These are phyloP conservation scores for Candoia aspera DNA, from an alignment of 2,113 vertebrate species.

Conservation along the genomic window DNA sequence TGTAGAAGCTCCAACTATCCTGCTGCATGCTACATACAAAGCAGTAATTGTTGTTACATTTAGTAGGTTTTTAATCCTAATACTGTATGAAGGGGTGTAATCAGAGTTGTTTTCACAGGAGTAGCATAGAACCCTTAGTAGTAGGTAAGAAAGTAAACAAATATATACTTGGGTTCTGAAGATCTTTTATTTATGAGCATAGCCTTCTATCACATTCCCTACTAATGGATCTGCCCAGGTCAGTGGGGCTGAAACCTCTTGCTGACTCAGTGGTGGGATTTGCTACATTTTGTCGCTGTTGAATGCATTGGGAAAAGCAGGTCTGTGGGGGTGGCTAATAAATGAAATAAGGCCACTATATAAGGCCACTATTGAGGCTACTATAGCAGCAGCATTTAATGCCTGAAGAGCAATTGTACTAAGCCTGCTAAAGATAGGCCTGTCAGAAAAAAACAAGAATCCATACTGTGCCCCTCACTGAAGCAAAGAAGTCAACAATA, in stretches of 20 bases:
- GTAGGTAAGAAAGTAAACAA: not conserved
- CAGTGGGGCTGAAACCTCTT: too few species aligned
- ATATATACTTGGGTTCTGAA: not conserved
- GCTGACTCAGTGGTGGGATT: too few species aligned
- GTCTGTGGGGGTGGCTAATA: not conserved
- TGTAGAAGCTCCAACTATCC: not conserved
- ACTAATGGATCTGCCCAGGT: too few species aligned
- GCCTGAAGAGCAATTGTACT: not conserved
- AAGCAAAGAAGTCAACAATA: not conserved
- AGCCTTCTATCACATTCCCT: too few species aligned
- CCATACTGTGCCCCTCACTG: not conserved
- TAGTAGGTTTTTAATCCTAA: not conserved
- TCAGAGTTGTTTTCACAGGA: not conserved
- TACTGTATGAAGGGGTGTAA: not conserved
- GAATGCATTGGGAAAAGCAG: not conserved
- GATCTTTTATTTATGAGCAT: too few species aligned
- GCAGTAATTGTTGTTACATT: not conserved
- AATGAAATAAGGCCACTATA: not conserved
- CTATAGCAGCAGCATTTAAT: not conserved
- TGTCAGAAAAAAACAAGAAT: not conserved
- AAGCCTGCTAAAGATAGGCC: not conserved
- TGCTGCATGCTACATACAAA: not conserved
- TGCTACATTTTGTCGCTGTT: too few species aligned
- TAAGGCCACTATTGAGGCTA: not conserved
- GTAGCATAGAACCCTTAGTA: not conserved